These are phyloP conservation scores for Chrosomus eos DNA, from an alignment of 2,797 vertebrate genomes.

Conservation along the genomic window DNA sequence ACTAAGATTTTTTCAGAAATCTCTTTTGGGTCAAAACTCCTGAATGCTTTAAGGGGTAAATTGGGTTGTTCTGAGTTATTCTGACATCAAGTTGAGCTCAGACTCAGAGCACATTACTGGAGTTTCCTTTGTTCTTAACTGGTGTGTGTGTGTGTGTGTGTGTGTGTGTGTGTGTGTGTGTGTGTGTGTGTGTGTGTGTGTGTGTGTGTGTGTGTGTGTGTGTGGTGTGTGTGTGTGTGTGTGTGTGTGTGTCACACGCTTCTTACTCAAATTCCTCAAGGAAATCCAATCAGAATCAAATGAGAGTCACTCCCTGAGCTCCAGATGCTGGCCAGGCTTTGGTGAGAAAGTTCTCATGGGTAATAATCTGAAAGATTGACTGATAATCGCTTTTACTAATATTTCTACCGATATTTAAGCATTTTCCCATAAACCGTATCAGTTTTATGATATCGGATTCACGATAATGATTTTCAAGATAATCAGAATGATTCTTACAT, in stretches of 20 bases:
- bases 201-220: too few relatives aligned
- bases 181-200: too few relatives aligned
- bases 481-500: too few relatives aligned
- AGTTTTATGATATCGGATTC: too few relatives aligned
- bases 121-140: slow-evolving; percentile 43
- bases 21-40: not conserved
- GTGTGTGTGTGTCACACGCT: slow-evolving; percentile 3
- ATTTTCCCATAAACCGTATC: too few relatives aligned
- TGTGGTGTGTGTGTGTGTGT: too few relatives aligned
- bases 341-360: slow-evolving; percentile 3
- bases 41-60: not conserved
- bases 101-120: slow-evolving; percentile 38
- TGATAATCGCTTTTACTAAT: too few relatives aligned
- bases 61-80: not conserved
- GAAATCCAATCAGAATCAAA: slow-evolving; percentile 12
- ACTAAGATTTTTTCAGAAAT: not conserved
- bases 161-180: too few relatives aligned
- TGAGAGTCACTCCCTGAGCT: slow-evolving; percentile 11
- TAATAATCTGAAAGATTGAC: not conserved
- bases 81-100: slow-evolving; percentile 7
- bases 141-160: not conserved
- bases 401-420: too few relatives aligned
- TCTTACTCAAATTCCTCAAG: slow-evolving; percentile 11
- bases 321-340: slow-evolving; percentile 2
- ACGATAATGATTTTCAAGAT: too few relatives aligned